Conservation (phyloP, 1,140 invertebrate genomes). For the Orchesella cincta region DNA sequence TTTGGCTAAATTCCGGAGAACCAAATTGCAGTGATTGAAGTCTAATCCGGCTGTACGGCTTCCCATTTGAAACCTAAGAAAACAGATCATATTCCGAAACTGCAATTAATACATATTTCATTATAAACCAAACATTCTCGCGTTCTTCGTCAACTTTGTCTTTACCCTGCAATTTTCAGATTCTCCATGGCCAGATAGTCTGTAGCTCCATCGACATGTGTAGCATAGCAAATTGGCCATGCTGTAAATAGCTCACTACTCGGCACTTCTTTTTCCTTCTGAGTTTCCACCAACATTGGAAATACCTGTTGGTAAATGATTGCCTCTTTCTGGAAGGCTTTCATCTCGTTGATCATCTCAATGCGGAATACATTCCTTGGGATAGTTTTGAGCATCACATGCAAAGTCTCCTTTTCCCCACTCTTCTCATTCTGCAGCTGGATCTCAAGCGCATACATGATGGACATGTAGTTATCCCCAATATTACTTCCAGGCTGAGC, state of each 20-base stretch:
- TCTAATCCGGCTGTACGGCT: constrained; percentile 41
- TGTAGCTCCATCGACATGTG: constrained; percentile 25
- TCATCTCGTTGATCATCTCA: constrained; percentile 44
- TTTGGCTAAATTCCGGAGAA: constrained; percentile 53
- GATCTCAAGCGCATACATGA: constrained; percentile 56
- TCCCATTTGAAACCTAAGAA: constrained; percentile 40
- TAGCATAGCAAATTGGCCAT: constrained; percentile 37
- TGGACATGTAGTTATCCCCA: constrained; percentile 61
- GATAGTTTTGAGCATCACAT: constrained; percentile 45
- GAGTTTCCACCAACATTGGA: constrained; percentile 25
- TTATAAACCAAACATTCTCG: not conserved
- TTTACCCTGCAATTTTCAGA: constrained; percentile 34
- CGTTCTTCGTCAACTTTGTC: not conserved
- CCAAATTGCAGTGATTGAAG: constrained; percentile 13
- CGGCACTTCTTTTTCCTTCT: constrained; percentile 31
- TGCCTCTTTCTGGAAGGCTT: constrained; percentile 43
- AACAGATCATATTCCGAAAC: not conserved
- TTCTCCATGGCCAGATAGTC: constrained; percentile 43
- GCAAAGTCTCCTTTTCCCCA: constrained; percentile 33
- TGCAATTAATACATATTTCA: not conserved
- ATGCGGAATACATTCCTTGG: constrained; percentile 39
- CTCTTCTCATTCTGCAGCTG: constrained; percentile 33
- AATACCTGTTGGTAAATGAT: constrained; percentile 41
- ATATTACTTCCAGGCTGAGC: constrained; percentile 55
- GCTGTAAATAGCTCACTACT: constrained; percentile 31